Evolutionary conservation across 2,797 vertebrate genomes (phyloP).

Genomic region (Vespertilio murinus): DNA sequence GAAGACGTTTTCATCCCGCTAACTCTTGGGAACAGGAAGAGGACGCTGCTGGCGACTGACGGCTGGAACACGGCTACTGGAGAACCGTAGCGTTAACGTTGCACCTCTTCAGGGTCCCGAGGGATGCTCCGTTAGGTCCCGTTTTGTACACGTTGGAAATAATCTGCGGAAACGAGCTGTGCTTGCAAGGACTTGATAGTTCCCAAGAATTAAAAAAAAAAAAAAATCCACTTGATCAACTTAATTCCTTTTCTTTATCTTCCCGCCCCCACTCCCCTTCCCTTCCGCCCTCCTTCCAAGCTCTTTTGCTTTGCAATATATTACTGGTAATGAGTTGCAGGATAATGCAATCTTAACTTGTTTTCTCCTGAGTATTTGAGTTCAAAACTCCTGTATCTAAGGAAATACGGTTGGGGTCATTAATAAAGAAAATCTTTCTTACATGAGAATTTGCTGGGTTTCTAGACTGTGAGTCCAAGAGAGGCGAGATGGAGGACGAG

Average conservation of each 20-base stretch:
- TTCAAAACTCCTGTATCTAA: conserved; percentile 88
- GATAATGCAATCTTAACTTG: conserved; percentile 88
- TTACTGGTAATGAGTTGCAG: conserved; percentile 86
- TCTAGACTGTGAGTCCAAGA: conserved; percentile 58
- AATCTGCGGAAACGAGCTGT: conserved; percentile 88
- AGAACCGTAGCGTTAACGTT: conserved; percentile 84
- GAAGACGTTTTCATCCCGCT: conserved; percentile 92
- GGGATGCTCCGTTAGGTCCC: conserved; percentile 83
- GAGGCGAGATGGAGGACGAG: background rate
- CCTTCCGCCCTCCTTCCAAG: conserved; percentile 79
- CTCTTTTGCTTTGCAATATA: conserved; percentile 90
- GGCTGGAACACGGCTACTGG: conserved; percentile 81
- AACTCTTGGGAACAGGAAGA: conserved; percentile 65
- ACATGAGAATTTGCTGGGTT: conserved; percentile 68
- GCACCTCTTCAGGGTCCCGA: conserved; percentile 85
- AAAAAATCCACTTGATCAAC: conserved; percentile 86
- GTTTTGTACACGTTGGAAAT: conserved; percentile 86
- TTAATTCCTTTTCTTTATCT: conserved; percentile 83
- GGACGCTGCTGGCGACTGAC: conserved; percentile 69
- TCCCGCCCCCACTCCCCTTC: conserved; percentile 24
- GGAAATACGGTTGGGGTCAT: conserved; percentile 87
- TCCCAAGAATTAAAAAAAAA: conserved; percentile 81
- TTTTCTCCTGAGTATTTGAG: conserved; percentile 86
- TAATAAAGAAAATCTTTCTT: conserved; percentile 89
- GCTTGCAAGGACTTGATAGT: conserved; percentile 88